Percentiles rank a stretch among this genome's conserved stretches.
Evolutionary conservation across 2,888 invertebrate species (phyloP).

Genomic region (Orgyia antiqua): DNA sequence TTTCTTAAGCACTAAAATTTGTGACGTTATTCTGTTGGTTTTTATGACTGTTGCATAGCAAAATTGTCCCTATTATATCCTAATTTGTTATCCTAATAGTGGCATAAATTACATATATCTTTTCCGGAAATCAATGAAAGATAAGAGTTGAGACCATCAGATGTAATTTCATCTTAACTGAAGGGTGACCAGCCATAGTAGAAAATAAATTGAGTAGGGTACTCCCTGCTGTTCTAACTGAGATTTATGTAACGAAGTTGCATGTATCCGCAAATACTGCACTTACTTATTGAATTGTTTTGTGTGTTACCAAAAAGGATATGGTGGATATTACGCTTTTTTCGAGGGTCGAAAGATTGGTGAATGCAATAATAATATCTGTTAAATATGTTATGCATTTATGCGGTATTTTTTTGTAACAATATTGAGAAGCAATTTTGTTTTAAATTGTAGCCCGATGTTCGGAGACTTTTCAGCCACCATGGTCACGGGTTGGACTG

Average conservation of each 20-base stretch:
- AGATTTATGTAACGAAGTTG: conserved; percentile 39
- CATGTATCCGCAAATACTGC: conserved; percentile 13
- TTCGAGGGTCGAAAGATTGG: too few species aligned
- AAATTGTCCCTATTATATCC: too few species aligned
- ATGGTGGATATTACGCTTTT: not conserved
- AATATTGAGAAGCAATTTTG: too few species aligned
- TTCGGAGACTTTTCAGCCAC: too few species aligned
- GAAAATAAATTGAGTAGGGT: conserved; percentile 52
- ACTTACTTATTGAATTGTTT: conserved; percentile 22
- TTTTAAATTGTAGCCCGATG: too few species aligned
- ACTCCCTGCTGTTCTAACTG: conserved; percentile 38
- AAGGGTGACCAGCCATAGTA: conserved; percentile 54
- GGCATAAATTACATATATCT: conserved; percentile 31
- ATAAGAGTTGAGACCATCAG: conserved; percentile 49
- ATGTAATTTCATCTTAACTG: conserved; percentile 50
- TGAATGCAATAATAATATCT: too few species aligned
- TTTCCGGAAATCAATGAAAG: conserved; percentile 32
- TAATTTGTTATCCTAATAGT: conserved; percentile 20
- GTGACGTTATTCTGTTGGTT: too few species aligned
- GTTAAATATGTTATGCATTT: too few species aligned
- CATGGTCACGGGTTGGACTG: too few species aligned
- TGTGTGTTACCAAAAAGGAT: conserved; percentile 9
- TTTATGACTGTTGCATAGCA: too few species aligned
- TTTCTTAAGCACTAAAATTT: too few species aligned
- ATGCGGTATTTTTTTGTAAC: too few species aligned